Evolutionary conservation across 2,113 vertebrate genomes (phyloP), one percentile per base, ranked within the genome.

Genomic region (Leptocoma aspasia): DNA sequence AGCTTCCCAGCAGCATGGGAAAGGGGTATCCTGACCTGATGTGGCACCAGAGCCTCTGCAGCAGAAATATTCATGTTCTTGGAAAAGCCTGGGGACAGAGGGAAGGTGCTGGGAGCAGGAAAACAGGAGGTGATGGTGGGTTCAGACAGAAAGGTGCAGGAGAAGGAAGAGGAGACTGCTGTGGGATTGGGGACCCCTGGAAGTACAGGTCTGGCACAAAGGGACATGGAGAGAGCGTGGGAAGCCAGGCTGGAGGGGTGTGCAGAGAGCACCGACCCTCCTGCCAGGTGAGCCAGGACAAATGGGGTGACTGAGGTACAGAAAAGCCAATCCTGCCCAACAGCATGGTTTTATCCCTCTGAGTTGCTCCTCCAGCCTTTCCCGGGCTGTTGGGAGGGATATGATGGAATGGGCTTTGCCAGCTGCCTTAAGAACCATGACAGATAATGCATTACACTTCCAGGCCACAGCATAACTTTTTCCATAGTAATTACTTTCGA

Each of bases 401-500:
- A 0, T 71, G 59, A 31, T 45, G 65, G 45, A 59, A 76, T 13
- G 27, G 49, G 49, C 42, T 72, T 23, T 54, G n/a, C 53, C 23
- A 10, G 41, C 33, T 44, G 52, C 41, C 4, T 45, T 44, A 12
- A 41, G n/a, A 78, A 13, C 10, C 37, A 8, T 68, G 83, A 53
- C 61, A 52, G 81, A 10, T 82, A 47, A 70, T 35, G 41, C 33
- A 86, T 17, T 35, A 28, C n/a, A 18, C 57, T 87, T 23, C 18
- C 65, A 75, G 54, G 52, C 35, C 93, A 42, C 71, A 73, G 61
- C n/a, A 59, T 14, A 83, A 92, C 80, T 95, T 94, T 90, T 68
- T 20, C 86, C 82, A 75, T 73, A 91, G 87, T 97, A 96, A 97
- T 97, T 94, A 92, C 92, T 95, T 97, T 97, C 39, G 15, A 97